Percentiles rank a stretch among this genome's conserved stretches.
These are phyloP conservation scores for Megalops atlanticus DNA, from an alignment of 2,113 vertebrate genomes.

Conservation along the genomic window DNA sequence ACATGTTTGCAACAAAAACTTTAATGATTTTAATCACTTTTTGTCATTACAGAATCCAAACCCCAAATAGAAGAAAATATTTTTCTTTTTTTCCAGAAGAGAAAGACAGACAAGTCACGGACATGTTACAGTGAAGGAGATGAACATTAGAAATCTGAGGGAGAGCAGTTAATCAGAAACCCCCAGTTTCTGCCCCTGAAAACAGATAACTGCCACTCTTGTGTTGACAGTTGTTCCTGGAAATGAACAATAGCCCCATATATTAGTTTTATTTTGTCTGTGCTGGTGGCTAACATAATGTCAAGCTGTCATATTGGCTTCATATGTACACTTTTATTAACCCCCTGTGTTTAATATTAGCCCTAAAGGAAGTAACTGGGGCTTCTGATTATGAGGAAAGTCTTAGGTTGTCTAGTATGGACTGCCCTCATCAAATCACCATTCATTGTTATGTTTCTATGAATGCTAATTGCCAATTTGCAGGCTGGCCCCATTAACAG, in stretches of 20 bases:
- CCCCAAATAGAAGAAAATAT: background rate
- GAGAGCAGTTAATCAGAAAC: slow-evolving; percentile 5
- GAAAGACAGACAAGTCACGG: slow-evolving; percentile 24
- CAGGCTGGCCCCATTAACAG: slow-evolving; percentile 41
- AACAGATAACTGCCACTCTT: background rate
- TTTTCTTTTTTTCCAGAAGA: slow-evolving; percentile 42
- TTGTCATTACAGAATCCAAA: background rate
- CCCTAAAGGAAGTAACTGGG: slow-evolving; percentile 28
- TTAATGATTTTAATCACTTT: background rate
- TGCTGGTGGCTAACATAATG: slow-evolving; percentile 8
- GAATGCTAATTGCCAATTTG: slow-evolving; percentile 40
- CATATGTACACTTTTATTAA: slow-evolving; percentile 28
- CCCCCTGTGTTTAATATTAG: slow-evolving; percentile 37
- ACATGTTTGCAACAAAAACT: slow-evolving; percentile 28
- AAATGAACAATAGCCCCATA: slow-evolving; percentile 21
- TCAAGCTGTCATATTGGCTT: slow-evolving; percentile 2
- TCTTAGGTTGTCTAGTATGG: background rate
- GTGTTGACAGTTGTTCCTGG: slow-evolving; percentile 21
- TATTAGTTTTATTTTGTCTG: slow-evolving; percentile 41
- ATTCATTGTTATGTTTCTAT: slow-evolving; percentile 25
- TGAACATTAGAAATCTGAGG: slow-evolving; percentile 30
- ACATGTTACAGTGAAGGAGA: slow-evolving; percentile 31
- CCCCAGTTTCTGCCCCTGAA: slow-evolving; percentile 4
- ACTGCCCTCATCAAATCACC: slow-evolving; percentile 23
- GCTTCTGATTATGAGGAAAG: background rate